Base-by-base conservation (phyloP, 2,113 vertebrate genomes). In the Passer montanus region DNA sequence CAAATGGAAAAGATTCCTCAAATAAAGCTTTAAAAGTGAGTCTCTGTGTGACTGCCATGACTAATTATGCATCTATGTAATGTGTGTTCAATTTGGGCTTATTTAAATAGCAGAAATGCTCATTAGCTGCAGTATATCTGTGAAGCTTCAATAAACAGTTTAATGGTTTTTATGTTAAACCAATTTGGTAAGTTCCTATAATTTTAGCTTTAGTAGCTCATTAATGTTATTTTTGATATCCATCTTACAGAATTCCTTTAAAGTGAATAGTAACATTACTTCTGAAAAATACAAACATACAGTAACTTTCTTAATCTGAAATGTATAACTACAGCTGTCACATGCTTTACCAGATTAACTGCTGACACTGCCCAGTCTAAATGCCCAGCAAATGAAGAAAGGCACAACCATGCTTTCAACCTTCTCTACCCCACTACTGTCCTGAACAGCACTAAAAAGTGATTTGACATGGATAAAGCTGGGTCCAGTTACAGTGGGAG, bases 91-190 rank as follows among this genome's bases (percentile, higher is more conserved):
- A 98, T 98, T 98, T 98, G 97, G 97, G 97, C 96, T 98, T 98
- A 98, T 98, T 98, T 98, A 98, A 98, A 98, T 98, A 98, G 97
- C 97, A 98, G 97, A 98, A 98, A 98, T 98, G 97, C 98, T 98
- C 98, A 98, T 98, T 98, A 98, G 97, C 98, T 98, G 97, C 98
- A 98, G 97, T 98, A 96, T 98, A 98, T 98, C 98, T 98, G 98
- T 98, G 98, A 98, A 98, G 98, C 98, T 98, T 98, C 98, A 98
- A 97, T 98, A 98, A 98, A 98, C 97, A 98, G 97, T 98, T 98
- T 98, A 98, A 98, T 98, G 98, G 98, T 98, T 98, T 98, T 97
- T 98, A 97, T 98, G 98, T 98, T 98, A 98, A 98, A 98, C 98
- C 98, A 98, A 98, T 98, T 98, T 98, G 94, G 96, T 98, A 98